A percentile compares a stretch with the other conserved stretches of the same genome.
phyloP scores from a whole-genome alignment of 2,888 invertebrate species.

The Lordiphosa fenestrarum region DNA sequence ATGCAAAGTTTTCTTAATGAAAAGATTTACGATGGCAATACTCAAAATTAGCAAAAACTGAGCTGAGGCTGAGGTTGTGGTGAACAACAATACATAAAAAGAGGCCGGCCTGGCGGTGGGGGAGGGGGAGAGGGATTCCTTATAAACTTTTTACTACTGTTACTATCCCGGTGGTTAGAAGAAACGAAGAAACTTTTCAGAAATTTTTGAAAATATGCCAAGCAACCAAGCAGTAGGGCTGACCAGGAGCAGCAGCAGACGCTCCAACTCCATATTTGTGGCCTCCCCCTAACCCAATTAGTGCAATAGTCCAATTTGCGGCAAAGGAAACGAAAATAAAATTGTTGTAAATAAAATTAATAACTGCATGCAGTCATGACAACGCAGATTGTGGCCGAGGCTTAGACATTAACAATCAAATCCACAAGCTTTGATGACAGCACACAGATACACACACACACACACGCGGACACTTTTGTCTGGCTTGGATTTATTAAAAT shows the following conservation, averaged over 20 bases:
- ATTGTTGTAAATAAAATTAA: constrained; percentile 30
- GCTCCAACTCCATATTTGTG: not conserved
- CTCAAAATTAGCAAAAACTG: constrained; percentile 74
- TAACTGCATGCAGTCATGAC: constrained; percentile 27
- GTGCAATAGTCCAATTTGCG: constrained; percentile 37
- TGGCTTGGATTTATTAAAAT: constrained; percentile 61
- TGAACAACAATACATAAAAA: constrained; percentile 36
- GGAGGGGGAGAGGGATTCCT: constrained; percentile 18
- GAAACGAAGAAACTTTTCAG: constrained; percentile 51
- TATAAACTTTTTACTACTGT: constrained; percentile 50
- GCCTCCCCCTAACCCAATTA: constrained; percentile 26
- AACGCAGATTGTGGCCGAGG: constrained; percentile 28
- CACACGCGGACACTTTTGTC: constrained; percentile 1
- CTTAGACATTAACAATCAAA: constrained; percentile 43
- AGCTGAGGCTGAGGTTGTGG: constrained; percentile 62
- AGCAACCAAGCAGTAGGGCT: not conserved
- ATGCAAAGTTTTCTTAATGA: constrained; percentile 80
- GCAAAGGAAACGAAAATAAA: constrained; percentile 15
- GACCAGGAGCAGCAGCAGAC: constrained; percentile 4
- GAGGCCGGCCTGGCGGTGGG: not conserved
- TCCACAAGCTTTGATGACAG: constrained; percentile 27
- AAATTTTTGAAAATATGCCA: constrained; percentile 35
- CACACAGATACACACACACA: not conserved
- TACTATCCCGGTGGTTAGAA: constrained; percentile 43
- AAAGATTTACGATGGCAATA: constrained; percentile 80